A percentile compares a stretch with the other conserved stretches of the same genome.
Evolutionary conservation across 2,113 vertebrate genomes (phyloP).

Genomic region (Upupa epops): DNA sequence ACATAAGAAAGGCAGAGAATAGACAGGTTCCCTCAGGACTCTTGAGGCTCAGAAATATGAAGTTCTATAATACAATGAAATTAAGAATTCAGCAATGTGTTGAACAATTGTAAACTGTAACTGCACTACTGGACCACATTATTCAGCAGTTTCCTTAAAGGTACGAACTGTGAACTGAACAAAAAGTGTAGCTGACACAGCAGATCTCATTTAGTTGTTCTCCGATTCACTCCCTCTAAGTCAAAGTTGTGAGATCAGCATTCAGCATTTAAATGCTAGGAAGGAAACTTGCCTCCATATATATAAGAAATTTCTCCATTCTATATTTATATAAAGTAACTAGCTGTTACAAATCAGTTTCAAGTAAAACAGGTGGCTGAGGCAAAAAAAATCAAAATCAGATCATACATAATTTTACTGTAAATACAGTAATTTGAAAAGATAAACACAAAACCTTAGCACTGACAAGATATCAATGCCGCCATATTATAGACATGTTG

Average conservation of each 20-base stretch:
- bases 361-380: conserved; percentile 68
- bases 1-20: conserved; percentile 45
- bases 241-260: conserved; percentile 48
- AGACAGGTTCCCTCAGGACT: conserved; percentile 40
- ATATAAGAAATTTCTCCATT: conserved; percentile 57
- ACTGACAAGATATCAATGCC: conserved; percentile 54
- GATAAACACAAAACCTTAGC: conserved; percentile 55
- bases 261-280: conserved; percentile 21
- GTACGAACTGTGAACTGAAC: conserved; percentile 53
- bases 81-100: conserved; percentile 64
- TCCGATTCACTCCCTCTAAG: conserved; percentile 37
- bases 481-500: conserved; percentile 26
- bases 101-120: conserved; percentile 68
- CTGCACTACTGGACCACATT: conserved; percentile 60
- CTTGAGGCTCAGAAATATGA: conserved; percentile 61
- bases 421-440: conserved; percentile 67
- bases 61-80: conserved; percentile 61
- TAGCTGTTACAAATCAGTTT: conserved; percentile 65
- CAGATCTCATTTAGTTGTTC: conserved; percentile 45
- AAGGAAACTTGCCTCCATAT: conserved; percentile 66
- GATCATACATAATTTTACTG: conserved; percentile 64
- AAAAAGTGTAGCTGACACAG: conserved; percentile 53
- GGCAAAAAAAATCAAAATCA: conserved; percentile 62
- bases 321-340: conserved; percentile 51
- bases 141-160: conserved; percentile 70